phyloP scores from a whole-genome alignment of 2,888 invertebrate genomes.

The Drosophila gaucha region DNA sequence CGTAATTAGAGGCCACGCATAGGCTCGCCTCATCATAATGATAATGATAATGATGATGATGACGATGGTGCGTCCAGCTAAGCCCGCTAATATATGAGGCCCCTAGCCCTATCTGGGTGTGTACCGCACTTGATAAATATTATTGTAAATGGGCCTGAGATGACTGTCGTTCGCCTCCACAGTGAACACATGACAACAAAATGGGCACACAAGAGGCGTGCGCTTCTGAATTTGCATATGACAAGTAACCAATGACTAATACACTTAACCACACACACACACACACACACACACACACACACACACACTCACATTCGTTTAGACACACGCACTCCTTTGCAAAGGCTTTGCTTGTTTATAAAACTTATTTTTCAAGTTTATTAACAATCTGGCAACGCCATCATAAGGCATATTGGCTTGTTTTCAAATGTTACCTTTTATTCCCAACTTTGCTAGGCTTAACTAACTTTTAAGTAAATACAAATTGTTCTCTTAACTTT shows the following conservation, averaged over 20 bases:
- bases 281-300: not conserved
- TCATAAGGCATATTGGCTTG: no score
- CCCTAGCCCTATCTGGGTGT: conserved; percentile 60
- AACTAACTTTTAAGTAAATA: no score
- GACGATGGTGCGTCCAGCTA: conserved; percentile 32
- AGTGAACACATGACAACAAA: conserved; percentile 34
- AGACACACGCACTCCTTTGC: no score
- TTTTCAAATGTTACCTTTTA: no score
- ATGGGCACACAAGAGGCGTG: conserved; percentile 17
- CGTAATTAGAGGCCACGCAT: conserved; percentile 79
- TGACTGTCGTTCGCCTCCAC: conserved; percentile 33
- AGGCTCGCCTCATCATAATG: conserved; percentile 50
- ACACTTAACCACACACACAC: not conserved
- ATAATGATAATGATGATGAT: conserved; percentile 41
- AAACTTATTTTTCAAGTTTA: no score
- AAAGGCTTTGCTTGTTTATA: not conserved
- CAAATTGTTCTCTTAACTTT: no score
- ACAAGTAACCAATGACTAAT: conserved; percentile 27
- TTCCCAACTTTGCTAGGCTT: no score
- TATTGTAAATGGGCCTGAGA: conserved; percentile 66
- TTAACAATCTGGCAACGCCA: no score
- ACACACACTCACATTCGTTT: not conserved
- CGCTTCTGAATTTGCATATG: conserved; percentile 44
- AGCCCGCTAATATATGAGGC: conserved; percentile 64
- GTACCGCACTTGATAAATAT: conserved; percentile 75